Evolutionary conservation across 1,140 invertebrate genomes (phyloP).

Genomic region (Panagrolaimus sp.): DNA sequence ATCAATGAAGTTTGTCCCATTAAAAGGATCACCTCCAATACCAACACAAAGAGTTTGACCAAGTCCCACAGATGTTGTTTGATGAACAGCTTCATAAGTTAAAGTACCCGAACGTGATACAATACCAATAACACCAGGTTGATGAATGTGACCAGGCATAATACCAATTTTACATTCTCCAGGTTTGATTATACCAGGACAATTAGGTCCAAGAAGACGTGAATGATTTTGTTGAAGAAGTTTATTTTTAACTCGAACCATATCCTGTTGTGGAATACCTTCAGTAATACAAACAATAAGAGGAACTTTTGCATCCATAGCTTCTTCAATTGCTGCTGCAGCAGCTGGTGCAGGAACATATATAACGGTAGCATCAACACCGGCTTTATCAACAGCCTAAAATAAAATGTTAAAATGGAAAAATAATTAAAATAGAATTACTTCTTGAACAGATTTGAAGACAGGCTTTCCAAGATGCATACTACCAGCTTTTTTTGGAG

Average conservation of each 20-base stretch:
- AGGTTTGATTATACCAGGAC: constrained; percentile 84
- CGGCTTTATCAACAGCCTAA: constrained; percentile 71
- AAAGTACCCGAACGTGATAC: constrained; percentile 96
- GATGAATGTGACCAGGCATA: constrained; percentile 69
- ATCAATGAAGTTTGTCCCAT: constrained; percentile 98
- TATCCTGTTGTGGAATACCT: constrained; percentile 73
- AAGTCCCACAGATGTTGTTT: constrained; percentile 67
- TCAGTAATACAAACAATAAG: constrained; percentile 96
- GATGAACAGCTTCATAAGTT: constrained; percentile 73
- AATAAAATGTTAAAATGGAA: not conserved
- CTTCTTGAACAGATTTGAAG: constrained; percentile 73
- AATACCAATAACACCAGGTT: constrained; percentile 64
- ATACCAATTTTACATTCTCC: constrained; percentile 95
- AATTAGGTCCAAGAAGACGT: constrained; percentile 92
- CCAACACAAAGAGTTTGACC: constrained; percentile 95
- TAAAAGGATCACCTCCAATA: constrained; percentile 98
- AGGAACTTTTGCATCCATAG: constrained; percentile 89
- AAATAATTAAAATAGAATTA: not conserved
- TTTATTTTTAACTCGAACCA: constrained; percentile 88
- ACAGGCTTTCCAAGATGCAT: constrained; percentile 87
- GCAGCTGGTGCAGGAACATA: constrained; percentile 91
- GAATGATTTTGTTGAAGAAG: constrained; percentile 83
- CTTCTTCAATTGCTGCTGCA: constrained; percentile 83
- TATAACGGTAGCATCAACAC: constrained; percentile 82
- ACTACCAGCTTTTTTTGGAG: constrained; percentile 86